These are phyloP conservation scores for Caenorhabditis sp. DNA, from an alignment of 2,888 invertebrate genomes.

Conservation along the genomic window DNA sequence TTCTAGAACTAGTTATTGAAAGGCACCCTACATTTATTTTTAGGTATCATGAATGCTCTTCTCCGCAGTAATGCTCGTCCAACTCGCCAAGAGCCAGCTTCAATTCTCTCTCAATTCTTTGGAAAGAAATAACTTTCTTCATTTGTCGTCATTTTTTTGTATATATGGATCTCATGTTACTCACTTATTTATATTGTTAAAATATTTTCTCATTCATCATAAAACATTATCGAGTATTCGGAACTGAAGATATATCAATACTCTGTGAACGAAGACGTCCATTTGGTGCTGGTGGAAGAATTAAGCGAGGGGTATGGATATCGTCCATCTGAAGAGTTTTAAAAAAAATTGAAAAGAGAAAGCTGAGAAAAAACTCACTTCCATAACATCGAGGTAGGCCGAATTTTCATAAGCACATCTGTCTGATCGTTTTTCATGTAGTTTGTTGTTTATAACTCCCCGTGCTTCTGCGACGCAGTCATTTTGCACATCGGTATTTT, in stretches of 20 bases:
- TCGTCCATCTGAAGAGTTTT: conserved; percentile 37
- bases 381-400: conserved; percentile 33
- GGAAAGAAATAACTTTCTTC: conserved; percentile 31
- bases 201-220: neutral
- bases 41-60: conserved; percentile 50
- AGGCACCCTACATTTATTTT: conserved; percentile 1
- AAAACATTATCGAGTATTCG: conserved; percentile 6
- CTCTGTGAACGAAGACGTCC: conserved; percentile 45
- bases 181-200: conserved; percentile 1
- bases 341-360: too few species aligned
- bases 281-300: conserved; percentile 26
- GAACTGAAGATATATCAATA: conserved; percentile 38
- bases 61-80: conserved; percentile 45
- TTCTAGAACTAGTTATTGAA: neutral
- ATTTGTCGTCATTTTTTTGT: conserved; percentile 6
- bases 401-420: conserved; percentile 50
- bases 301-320: conserved; percentile 16
- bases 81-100: conserved; percentile 43
- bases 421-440: conserved; percentile 36
- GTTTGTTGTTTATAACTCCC: conserved; percentile 25
- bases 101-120: conserved; percentile 46
- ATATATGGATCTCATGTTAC: neutral
- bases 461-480: conserved; percentile 39
- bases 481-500: conserved; percentile 27
- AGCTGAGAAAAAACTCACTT: conserved; percentile 36